Evolutionary conservation across 2,797 vertebrate genomes (phyloP), one percentile per base, ranked within the genome.

Genomic region (Zalophus californianus): DNA sequence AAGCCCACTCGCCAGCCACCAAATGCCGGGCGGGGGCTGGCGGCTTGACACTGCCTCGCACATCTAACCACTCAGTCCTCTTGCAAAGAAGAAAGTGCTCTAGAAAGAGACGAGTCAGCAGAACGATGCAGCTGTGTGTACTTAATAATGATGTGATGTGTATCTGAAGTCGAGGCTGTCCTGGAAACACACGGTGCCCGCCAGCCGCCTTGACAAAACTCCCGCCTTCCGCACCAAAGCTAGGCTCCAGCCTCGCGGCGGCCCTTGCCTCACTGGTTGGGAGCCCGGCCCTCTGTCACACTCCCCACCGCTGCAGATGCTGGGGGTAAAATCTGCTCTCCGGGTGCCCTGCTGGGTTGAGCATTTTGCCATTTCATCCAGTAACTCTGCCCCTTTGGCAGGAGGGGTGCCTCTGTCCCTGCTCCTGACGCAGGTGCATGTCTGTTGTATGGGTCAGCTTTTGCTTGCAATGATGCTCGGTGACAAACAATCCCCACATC

Each of bases 291-390:
- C 52, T 23, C 52, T 10, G 27, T 27, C n/a, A 3, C 8, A 0
- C 13, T 15, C 18, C 29, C 21, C 7, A 12, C 20, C 5, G 41
- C 60, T 20, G 32, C 9, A 2, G 21, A 8, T 23, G 9, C 60
- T 3, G 29, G 77, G 54, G 58, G 44, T 25, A 11, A 52, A 27
- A 4, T 80, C 32, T 15, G 32, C 13, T 64, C 58, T 0, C 0
- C 3, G 50, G 41, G 56, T 5, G 48, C 38, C 23, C 73, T 10
- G 56, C 32, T 0, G 15, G 3, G 44, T 23, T 23, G n/a, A 7
- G 5, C 27, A 0, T 3, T 14, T 1, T 3, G 2, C 23, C 50
- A 0, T 23, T n/a, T 84, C 14, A 0, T 41, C 60, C n/a, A 0
- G 4, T 8, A 23, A 2, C 5, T 23, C 48, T 29, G 27, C n/a